Evolutionary conservation across 2,113 vertebrate species (phyloP).

Genomic region (Python bivittatus): DNA sequence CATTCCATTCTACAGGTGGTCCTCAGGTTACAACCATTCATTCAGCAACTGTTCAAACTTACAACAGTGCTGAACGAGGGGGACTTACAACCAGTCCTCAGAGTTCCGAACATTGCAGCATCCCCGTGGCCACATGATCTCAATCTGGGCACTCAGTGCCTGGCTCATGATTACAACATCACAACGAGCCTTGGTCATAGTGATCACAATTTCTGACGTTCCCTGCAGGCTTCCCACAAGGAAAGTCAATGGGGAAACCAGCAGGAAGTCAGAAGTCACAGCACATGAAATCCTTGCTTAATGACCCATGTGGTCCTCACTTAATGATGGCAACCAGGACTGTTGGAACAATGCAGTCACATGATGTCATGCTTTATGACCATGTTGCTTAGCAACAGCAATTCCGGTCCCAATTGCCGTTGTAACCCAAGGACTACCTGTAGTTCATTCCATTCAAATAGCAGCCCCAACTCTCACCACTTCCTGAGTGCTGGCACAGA

Average conservation of each 20-base stretch:
- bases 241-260: background rate
- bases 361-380: background rate
- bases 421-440: background rate
- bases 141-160: background rate
- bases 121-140: background rate
- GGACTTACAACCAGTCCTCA: background rate
- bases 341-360: background rate
- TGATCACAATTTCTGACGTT: background rate
- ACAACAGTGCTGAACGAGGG: background rate
- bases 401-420: background rate
- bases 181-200: no score
- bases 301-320: background rate
- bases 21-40: background rate
- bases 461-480: background rate
- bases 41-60: background rate
- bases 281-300: background rate
- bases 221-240: background rate
- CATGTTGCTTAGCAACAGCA: background rate
- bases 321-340: background rate
- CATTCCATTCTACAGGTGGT: no score
- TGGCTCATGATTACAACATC: background rate
- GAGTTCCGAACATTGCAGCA: background rate
- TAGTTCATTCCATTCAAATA: background rate
- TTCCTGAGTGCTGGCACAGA: background rate
- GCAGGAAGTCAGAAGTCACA: background rate